phyloP scores from a whole-genome alignment of 2,113 vertebrate genomes.

The Scomber japonicus region DNA sequence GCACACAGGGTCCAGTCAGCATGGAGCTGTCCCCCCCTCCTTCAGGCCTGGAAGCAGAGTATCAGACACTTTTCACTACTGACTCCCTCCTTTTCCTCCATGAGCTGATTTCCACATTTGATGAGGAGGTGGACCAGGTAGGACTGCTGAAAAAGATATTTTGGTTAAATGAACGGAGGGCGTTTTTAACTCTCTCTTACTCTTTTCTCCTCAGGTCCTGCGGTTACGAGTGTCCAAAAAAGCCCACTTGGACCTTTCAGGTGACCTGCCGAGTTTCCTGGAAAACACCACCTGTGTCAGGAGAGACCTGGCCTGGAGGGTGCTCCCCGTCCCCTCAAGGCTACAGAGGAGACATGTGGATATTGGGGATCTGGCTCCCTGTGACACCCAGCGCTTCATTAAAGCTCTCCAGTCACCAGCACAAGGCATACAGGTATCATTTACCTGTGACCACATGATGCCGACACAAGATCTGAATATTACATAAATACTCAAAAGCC shows the following conservation, averaged over 20 bases:
- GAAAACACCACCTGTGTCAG: constrained; percentile 75
- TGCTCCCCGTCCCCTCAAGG: constrained; percentile 80
- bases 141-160: neutral
- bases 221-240: constrained; percentile 80
- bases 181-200: neutral
- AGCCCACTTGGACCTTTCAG: constrained; percentile 80
- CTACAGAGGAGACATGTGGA: constrained; percentile 85
- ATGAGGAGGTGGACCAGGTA: constrained; percentile 84
- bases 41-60: constrained; percentile 75
- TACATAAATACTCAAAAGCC: too few species aligned
- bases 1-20: constrained; percentile 55
- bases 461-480: neutral
- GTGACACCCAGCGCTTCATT: constrained; percentile 79
- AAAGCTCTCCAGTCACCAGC: constrained; percentile 81
- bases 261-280: constrained; percentile 81
- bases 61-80: constrained; percentile 78
- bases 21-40: constrained; percentile 83
- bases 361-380: constrained; percentile 85
- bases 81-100: constrained; percentile 81
- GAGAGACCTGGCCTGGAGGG: constrained; percentile 81
- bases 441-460: neutral
- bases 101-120: constrained; percentile 83
- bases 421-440: constrained; percentile 85
- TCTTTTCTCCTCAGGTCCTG: constrained; percentile 72
- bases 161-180: neutral